phyloP scores from a whole-genome alignment of 2,888 invertebrate genomes.

The Nymphalis urticae region DNA sequence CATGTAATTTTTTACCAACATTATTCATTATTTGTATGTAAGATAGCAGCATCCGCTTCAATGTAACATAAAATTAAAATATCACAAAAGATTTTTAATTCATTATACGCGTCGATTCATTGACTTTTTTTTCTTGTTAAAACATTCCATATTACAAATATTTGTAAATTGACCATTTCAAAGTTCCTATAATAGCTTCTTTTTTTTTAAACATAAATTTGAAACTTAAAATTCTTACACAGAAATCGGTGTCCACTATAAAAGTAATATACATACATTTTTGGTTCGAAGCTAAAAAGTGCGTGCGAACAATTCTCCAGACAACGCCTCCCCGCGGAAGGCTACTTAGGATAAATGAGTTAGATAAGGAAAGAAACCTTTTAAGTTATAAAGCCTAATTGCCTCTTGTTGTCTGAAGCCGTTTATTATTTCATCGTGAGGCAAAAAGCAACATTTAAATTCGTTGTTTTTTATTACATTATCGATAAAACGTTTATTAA shows the following conservation, averaged over 20 bases:
- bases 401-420: constrained; percentile 25
- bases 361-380: constrained; percentile 32
- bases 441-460: neutral
- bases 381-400: constrained; percentile 36
- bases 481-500: neutral
- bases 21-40: neutral
- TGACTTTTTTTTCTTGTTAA: no score
- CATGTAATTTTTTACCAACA: no score
- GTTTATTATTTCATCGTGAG: constrained; percentile 24
- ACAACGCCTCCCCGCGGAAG: constrained; percentile 11
- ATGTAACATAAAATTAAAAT: no score
- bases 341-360: constrained; percentile 33
- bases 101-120: no score
- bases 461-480: constrained; percentile 6
- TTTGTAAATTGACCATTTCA: no score
- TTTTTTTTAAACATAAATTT: no score
- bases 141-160: no score
- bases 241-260: no score
- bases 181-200: no score
- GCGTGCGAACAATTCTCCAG: neutral
- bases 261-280: neutral
- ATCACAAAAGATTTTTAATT: no score
- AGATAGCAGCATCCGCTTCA: neutral
- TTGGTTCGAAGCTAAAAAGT: neutral
- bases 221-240: no score